Evolutionary conservation across 2,888 invertebrate species (phyloP).

Genomic region (Coleophora deauratella): DNA sequence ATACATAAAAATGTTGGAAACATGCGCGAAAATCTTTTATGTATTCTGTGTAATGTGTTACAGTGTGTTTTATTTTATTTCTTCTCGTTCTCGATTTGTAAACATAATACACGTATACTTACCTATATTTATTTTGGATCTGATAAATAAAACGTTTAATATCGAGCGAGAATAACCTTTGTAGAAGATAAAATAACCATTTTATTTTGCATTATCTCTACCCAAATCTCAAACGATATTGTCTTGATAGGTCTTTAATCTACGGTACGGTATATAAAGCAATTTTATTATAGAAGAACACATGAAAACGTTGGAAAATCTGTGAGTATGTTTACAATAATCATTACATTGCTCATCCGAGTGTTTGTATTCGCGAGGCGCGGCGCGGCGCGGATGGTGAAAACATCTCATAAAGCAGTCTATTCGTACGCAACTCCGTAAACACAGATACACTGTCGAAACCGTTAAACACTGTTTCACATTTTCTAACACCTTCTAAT

Average conservation of each 20-base stretch:
- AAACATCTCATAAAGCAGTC: slow-evolving; percentile 54
- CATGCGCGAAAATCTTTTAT: too few species aligned
- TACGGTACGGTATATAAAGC: neutral
- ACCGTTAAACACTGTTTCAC: slow-evolving; percentile 56
- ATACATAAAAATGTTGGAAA: too few species aligned
- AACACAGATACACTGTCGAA: slow-evolving; percentile 49
- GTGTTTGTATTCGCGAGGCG: slow-evolving; percentile 49
- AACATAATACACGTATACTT: too few species aligned
- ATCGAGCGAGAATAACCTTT: too few species aligned
- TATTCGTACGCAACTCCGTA: slow-evolving; percentile 45
- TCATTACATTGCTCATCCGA: slow-evolving; percentile 40
- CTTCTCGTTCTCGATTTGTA: too few species aligned
- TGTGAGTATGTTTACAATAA: slow-evolving; percentile 47
- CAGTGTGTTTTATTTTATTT: too few species aligned
- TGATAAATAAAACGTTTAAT: too few species aligned
- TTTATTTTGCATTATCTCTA: neutral
- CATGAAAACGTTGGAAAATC: slow-evolving; percentile 31
- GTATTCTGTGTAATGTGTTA: too few species aligned
- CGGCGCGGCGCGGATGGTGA: slow-evolving; percentile 40
- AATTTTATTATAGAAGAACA: slow-evolving; percentile 3
- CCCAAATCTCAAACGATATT: neutral
- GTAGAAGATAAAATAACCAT: too few species aligned
- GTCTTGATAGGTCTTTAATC: slow-evolving; percentile 3
- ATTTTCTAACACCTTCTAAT: slow-evolving; percentile 68
- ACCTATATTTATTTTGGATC: too few species aligned